Base-by-base conservation (phyloP, 2,113 vertebrate species). In the Leptobrachium ailaonicum region DNA sequence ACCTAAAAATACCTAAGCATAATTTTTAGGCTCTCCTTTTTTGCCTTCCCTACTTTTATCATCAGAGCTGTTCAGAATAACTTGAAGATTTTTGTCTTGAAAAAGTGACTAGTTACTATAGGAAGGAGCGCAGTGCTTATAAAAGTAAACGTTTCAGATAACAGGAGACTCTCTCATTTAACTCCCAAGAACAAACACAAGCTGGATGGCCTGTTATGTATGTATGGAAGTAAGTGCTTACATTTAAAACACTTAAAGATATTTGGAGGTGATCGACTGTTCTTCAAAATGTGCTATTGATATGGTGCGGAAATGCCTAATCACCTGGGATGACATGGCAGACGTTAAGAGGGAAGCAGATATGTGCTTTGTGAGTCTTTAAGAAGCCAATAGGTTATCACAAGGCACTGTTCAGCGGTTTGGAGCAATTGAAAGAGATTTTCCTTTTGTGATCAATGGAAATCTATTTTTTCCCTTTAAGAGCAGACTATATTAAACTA, bases 351-450 rank as follows among this genome's bases (percentile, higher is more conserved):
- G 72, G 76, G 12, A 64, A 41, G 67, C 45, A 76, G 58, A 83
- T 83, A 79, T 75, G 58, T 79, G 12, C 54, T 71, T 71, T 79
- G 71, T 80, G 41, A 71, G 69, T 44, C 63, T 83, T 54, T 42
- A 7, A 64, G 45, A 44, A 69, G 76, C 64, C 76, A 64, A 54
- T 69, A 83, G 76, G 82, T 83, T 83, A 79, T 83, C 82, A 79
- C 53, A 44, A 74, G 71, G 67, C 60, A 64, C 41, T 64, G 76
- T 45, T 77, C 60, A 64, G 41, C 41, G 53, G 60, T 80, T 66
- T 42, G 60, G n/a, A 58, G 12, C 58, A 47, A 32, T 74, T 53
- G 68, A 62, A 71, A 77, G 76, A n/a, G 2, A 60, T 10, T 7
- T 12, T 11, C 13, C 3, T 60, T 71, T 41, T 41, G 4, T 53